phyloP scores from a whole-genome alignment of 2,888 invertebrate species.

The Cephalotes varians region DNA sequence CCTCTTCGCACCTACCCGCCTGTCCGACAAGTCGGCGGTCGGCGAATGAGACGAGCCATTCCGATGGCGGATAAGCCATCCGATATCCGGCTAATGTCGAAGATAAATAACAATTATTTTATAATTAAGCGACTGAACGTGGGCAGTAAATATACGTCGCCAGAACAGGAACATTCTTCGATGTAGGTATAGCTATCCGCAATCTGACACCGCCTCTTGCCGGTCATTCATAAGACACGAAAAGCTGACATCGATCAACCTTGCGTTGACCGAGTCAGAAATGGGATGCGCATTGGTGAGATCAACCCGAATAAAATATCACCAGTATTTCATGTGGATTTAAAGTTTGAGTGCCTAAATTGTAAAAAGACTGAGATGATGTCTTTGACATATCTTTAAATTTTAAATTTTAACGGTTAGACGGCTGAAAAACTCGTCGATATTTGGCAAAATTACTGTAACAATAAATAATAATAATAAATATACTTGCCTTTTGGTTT shows the following conservation, averaged over 20 bases:
- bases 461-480: not conserved
- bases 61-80: conserved; percentile 71
- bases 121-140: conserved; percentile 79
- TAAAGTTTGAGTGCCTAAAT: not conserved
- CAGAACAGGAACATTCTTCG: conserved; percentile 25
- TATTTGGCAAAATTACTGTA: not conserved
- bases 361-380: conserved; percentile 5
- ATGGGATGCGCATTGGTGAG: not conserved
- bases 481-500: not conserved
- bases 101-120: conserved; percentile 84
- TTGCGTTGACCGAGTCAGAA: conserved; percentile 54
- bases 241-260: conserved; percentile 83
- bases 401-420: conserved; percentile 4
- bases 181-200: conserved; percentile 67
- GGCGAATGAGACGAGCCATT: conserved; percentile 56
- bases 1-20: conserved; percentile 28
- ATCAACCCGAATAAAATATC: not conserved
- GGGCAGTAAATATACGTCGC: conserved; percentile 75
- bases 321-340: not conserved
- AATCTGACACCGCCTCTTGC: conserved; percentile 79
- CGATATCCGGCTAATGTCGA: conserved; percentile 76
- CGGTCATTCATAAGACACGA: conserved; percentile 82
- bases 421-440: not conserved
- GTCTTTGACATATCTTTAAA: not conserved
- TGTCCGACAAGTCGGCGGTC: conserved; percentile 34